Evolutionary conservation across 2,888 invertebrate genomes (phyloP).

Genomic region (Lypha dubia): DNA sequence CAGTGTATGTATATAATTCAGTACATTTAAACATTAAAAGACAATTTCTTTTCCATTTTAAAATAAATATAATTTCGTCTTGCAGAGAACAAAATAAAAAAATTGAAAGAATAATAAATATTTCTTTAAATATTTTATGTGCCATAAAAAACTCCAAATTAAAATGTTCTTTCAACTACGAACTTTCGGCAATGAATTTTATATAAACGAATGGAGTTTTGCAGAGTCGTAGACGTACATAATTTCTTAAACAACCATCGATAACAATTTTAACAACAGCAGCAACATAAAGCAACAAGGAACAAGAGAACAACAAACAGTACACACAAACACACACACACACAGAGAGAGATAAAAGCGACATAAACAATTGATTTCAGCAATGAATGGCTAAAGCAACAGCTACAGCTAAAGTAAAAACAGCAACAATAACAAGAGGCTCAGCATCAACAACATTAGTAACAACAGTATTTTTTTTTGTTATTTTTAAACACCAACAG

Average conservation of each 20-base stretch:
- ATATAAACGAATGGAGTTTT: constrained; percentile 7
- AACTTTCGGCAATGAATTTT: constrained; percentile 78
- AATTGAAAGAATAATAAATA: constrained; percentile 53
- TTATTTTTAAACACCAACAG: constrained; percentile 70
- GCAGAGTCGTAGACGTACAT: constrained; percentile 41
- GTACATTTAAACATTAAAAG: constrained; percentile 43
- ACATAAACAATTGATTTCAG: constrained; percentile 69
- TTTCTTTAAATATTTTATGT: constrained; percentile 70
- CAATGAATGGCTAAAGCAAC: constrained; percentile 42
- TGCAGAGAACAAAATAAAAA: constrained; percentile 17
- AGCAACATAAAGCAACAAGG: constrained; percentile 33
- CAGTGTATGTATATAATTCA: constrained; percentile 22
- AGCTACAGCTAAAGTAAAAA: constrained; percentile 32
- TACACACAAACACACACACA: constrained; percentile 21
- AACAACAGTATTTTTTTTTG: constrained; percentile 28
- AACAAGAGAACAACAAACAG: constrained; percentile 35
- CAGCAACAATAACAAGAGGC: not conserved
- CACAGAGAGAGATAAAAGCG: too few species aligned
- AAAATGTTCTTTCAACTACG: constrained; percentile 83
- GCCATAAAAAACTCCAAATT: constrained; percentile 79
- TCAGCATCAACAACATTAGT: constrained; percentile 38
- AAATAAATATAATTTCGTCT: constrained; percentile 6
- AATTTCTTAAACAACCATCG: constrained; percentile 59
- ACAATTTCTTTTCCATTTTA: constrained; percentile 56
- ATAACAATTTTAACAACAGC: constrained; percentile 58